phyloP scores from a whole-genome alignment of 1,140 invertebrate genomes.

The Drosophila rufa region DNA sequence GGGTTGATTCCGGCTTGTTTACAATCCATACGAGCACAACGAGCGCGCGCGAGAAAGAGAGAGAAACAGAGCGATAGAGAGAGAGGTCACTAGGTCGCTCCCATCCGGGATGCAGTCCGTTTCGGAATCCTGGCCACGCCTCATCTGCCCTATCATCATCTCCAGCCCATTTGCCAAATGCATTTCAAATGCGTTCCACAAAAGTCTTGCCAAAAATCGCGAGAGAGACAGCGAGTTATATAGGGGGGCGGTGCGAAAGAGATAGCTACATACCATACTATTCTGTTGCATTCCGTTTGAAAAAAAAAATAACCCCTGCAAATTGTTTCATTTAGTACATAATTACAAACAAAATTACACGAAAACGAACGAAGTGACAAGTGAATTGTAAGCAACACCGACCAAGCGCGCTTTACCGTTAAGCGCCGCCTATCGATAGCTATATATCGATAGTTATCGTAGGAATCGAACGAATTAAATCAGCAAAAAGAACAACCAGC shows the following conservation, averaged over 20 bases:
- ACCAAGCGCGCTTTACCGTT: too few relatives aligned
- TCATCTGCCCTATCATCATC: constrained; percentile 47
- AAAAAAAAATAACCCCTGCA: constrained; percentile 47
- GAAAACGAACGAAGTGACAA: constrained; percentile 5
- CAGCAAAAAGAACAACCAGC: constrained; percentile 44
- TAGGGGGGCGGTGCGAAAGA: constrained; percentile 16
- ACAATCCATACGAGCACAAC: constrained; percentile 5
- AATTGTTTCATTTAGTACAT: constrained; percentile 66
- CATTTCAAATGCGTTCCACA: constrained; percentile 76
- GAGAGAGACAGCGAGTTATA: constrained; percentile 6
- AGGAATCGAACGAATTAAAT: constrained; percentile 27
- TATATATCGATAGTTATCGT: constrained; percentile 19
- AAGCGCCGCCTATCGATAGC: constrained; percentile 15
- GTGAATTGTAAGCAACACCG: not conserved
- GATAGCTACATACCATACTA: constrained; percentile 22
- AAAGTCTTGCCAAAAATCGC: constrained; percentile 8
- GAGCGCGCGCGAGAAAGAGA: not conserved
- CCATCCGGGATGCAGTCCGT: constrained; percentile 46
- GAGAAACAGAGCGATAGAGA: constrained; percentile 8
- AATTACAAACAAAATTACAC: constrained; percentile 16
- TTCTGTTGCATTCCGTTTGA: constrained; percentile 46
- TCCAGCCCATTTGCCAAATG: constrained; percentile 53
- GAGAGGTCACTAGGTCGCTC: constrained; percentile 55
- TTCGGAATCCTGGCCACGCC: constrained; percentile 56
- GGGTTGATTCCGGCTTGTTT: constrained; percentile 33